phyloP scores from a whole-genome alignment of 2,888 invertebrate species.

The Drosophila mercatorum region DNA sequence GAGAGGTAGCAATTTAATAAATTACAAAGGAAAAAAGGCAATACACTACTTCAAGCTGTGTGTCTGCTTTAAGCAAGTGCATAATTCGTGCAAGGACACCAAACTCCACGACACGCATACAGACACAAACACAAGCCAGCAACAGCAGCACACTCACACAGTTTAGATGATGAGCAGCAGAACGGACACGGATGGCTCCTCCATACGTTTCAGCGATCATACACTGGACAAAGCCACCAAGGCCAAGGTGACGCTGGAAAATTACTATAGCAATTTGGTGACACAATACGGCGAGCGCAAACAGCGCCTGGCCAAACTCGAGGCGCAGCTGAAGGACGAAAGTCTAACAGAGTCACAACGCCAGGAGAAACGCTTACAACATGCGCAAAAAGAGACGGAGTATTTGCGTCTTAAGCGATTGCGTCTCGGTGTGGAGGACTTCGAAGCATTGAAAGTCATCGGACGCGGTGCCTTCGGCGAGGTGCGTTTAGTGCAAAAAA shows the following conservation, averaged over 20 bases:
- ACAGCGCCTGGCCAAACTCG: conserved; percentile 96
- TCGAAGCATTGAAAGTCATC: conserved; percentile 97
- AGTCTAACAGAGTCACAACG: conserved; percentile 97
- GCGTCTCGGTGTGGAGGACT: conserved; percentile 98
- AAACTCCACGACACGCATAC: conserved; percentile 43
- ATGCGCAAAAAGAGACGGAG: conserved; percentile 99
- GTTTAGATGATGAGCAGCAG: conserved; percentile 80
- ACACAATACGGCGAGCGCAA: conserved; percentile 99
- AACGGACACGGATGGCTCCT: conserved; percentile 80
- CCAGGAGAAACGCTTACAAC: conserved; percentile 93
- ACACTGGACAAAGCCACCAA: conserved; percentile 99
- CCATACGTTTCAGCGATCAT: conserved; percentile 97
- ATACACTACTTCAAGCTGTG: conserved; percentile 55
- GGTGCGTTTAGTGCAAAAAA: conserved; percentile 99
- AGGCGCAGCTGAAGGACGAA: conserved; percentile 98
- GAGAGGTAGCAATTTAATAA: conserved; percentile 70
- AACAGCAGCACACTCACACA: conserved; percentile 47
- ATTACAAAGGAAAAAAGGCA: conserved; percentile 65
- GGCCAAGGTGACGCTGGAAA: conserved; percentile 99
- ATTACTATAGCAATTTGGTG: conserved; percentile 99
- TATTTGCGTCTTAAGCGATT: conserved; percentile 98
- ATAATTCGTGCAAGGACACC: conserved; percentile 56
- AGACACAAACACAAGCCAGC: conserved; percentile 32
- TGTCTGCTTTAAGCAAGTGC: conserved; percentile 67
- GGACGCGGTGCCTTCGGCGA: conserved; percentile 97